A percentile compares a stretch with the other conserved stretches of the same genome.
Evolutionary conservation across 2,797 vertebrate species (phyloP).

Genomic region (Salarias fasciatus): DNA sequence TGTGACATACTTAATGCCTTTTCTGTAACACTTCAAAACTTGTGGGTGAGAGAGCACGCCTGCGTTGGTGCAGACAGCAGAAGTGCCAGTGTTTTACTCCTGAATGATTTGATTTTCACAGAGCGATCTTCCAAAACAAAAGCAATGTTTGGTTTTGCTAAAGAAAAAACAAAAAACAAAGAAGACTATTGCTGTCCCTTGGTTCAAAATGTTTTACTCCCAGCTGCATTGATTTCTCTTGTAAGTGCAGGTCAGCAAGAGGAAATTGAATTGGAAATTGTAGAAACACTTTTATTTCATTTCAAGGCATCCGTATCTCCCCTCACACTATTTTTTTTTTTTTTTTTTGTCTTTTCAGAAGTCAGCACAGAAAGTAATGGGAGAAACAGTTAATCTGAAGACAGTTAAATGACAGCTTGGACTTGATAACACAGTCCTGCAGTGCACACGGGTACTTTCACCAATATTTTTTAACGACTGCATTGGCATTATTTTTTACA

Average conservation of each 20-base stretch:
- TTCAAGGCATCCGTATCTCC: slow-evolving; percentile 69
- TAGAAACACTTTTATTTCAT: slow-evolving; percentile 79
- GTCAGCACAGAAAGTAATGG: slow-evolving; percentile 64
- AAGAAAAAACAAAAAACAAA: slow-evolving; percentile 32
- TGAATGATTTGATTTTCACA: slow-evolving; percentile 51
- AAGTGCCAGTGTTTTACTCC: slow-evolving; percentile 45
- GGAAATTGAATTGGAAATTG: slow-evolving; percentile 84
- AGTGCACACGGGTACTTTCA: slow-evolving; percentile 75
- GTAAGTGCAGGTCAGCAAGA: slow-evolving; percentile 77
- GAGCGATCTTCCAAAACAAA: slow-evolving; percentile 57
- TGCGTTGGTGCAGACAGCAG: slow-evolving; percentile 31
- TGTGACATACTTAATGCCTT: slow-evolving; percentile 12
- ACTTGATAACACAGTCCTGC: slow-evolving; percentile 74
- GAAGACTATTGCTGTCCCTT: slow-evolving; percentile 58
- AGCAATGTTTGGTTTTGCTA: slow-evolving; percentile 40
- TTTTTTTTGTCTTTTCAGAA: slow-evolving; percentile 51
- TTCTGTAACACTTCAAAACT: slow-evolving; percentile 21
- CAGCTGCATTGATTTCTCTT: slow-evolving; percentile 79
- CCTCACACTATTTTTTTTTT: background rate
- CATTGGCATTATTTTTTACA: too few species aligned
- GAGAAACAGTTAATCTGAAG: slow-evolving; percentile 67
- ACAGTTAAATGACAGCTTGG: slow-evolving; percentile 71
- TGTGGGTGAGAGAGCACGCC: slow-evolving; percentile 12
- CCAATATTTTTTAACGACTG: slow-evolving; percentile 73
- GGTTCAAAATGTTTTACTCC: slow-evolving; percentile 68